Percentiles rank a stretch among this genome's conserved stretches.
phyloP scores from a whole-genome alignment of 2,113 vertebrate genomes.

The Protobothrops flavoviridis region DNA sequence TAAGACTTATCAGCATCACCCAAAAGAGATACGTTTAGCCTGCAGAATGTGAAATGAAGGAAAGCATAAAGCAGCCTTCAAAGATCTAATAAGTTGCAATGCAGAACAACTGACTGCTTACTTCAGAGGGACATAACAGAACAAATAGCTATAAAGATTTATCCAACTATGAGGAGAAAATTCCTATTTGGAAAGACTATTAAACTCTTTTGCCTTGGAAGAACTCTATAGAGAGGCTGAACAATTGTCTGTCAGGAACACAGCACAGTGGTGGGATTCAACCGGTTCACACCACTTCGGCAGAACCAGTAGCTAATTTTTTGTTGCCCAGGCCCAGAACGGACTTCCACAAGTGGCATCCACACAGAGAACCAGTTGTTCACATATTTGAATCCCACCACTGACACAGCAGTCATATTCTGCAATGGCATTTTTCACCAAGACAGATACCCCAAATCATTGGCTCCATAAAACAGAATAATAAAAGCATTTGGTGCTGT shows the following conservation, averaged over 20 bases:
- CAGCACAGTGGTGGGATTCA: no score
- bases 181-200: background rate
- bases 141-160: background rate
- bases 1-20: background rate
- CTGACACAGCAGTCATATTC: background rate
- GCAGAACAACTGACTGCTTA: background rate
- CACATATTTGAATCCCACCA: no score
- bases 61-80: background rate
- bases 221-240: background rate
- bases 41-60: background rate
- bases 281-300: no score
- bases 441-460: background rate
- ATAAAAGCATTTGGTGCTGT: background rate
- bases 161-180: background rate
- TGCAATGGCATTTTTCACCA: background rate
- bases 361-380: no score
- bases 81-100: background rate
- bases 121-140: background rate
- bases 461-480: background rate
- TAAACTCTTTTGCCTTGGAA: background rate
- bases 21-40: background rate
- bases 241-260: background rate
- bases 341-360: no score
- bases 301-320: no score
- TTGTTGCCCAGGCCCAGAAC: no score